Conservation (phyloP, 2,888 invertebrate species). For the Itoplectis maculator region DNA sequence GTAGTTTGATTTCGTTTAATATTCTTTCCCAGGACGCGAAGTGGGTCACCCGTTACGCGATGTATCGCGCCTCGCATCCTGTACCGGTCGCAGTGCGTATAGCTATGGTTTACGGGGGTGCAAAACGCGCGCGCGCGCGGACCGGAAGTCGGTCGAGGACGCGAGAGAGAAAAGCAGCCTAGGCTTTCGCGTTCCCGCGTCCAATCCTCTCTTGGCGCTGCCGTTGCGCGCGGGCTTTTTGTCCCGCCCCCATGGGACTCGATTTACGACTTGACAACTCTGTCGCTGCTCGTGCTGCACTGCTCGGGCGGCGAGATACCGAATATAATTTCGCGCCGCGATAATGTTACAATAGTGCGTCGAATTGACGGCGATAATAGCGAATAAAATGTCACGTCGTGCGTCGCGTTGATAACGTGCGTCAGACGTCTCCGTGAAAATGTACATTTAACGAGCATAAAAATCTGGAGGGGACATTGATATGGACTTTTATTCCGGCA, state of each 20-base stretch:
- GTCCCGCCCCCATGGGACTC: constrained; percentile 19
- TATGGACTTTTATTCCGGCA: background rate
- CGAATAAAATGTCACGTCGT: background rate
- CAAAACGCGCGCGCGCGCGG: constrained; percentile 48
- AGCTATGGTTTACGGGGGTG: constrained; percentile 38
- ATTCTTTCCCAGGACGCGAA: constrained; percentile 26
- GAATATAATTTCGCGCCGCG: constrained; percentile 34
- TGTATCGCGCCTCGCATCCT: constrained; percentile 23
- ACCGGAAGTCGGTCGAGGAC: constrained; percentile 62
- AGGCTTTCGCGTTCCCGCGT: constrained; percentile 31
- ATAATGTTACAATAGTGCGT: constrained; percentile 20
- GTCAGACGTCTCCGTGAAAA: background rate
- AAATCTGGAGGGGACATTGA: background rate
- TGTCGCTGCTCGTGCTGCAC: background rate
- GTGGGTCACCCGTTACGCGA: constrained; percentile 40
- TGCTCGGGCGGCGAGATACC: constrained; percentile 6
- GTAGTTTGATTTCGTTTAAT: constrained; percentile 19
- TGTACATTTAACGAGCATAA: background rate
- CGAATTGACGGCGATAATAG: background rate
- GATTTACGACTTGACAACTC: constrained; percentile 55
- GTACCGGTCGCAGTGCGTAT: constrained; percentile 24
- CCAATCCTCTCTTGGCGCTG: constrained; percentile 8
- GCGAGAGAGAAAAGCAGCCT: constrained; percentile 45
- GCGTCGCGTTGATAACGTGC: background rate
- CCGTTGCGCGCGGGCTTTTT: constrained; percentile 22